These are phyloP conservation scores for Passer montanus DNA, from an alignment of 2,113 vertebrate genomes.

Conservation along the genomic window DNA sequence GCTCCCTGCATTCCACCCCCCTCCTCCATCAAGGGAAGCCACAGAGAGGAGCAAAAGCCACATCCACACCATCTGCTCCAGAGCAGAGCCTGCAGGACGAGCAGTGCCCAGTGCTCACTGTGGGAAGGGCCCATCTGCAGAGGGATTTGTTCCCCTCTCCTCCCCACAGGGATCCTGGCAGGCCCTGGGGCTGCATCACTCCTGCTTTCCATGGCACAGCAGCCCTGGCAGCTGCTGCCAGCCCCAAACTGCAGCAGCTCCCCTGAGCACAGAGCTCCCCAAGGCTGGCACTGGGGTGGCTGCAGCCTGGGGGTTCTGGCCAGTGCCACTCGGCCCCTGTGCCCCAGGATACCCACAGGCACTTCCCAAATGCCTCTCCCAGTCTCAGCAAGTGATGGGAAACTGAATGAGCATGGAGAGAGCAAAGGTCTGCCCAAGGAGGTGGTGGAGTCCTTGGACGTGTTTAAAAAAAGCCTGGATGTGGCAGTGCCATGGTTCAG, in stretches of 20 bases:
- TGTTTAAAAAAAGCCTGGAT: not conserved
- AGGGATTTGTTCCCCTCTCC: not conserved
- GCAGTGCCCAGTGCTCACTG: not conserved
- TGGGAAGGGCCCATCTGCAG: not conserved
- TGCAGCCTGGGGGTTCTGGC: not conserved
- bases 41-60: not conserved
- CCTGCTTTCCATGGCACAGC: not conserved
- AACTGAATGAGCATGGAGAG: not conserved
- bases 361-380: not conserved
- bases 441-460: not conserved
- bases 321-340: not conserved
- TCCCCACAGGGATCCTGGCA: not conserved
- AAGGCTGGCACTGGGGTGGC: not conserved
- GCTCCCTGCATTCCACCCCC: not conserved
- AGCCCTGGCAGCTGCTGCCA: slow-evolving; percentile 6
- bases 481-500: not conserved
- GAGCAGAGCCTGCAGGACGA: not conserved
- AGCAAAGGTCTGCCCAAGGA: not conserved
- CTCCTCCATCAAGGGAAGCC: not conserved
- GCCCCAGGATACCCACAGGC: not conserved
- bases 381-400: not conserved
- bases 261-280: not conserved
- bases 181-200: not conserved
- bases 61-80: not conserved
- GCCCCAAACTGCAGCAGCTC: not conserved